A percentile compares a stretch with the other conserved stretches of the same genome.
Conservation (phyloP, 2,888 invertebrate genomes). For the Pachycephus smyrnensis region DNA sequence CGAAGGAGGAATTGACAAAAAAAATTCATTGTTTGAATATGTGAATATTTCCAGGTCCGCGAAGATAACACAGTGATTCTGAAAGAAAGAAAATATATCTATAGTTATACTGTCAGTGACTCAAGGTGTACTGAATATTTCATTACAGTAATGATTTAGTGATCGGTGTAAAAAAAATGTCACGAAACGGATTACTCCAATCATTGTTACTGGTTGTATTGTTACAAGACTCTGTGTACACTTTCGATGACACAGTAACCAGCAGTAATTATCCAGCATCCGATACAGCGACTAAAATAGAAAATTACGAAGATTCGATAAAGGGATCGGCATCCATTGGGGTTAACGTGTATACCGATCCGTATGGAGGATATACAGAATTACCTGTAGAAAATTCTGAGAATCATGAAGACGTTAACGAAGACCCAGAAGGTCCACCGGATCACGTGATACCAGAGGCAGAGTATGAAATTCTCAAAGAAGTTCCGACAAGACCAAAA, state of each 20-base stretch:
- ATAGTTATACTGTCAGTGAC: not conserved
- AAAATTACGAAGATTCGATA: not conserved
- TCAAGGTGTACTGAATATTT: not conserved
- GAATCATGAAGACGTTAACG: conserved; percentile 9
- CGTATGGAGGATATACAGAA: not conserved
- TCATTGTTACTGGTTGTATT: not conserved
- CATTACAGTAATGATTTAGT: not conserved
- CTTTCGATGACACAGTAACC: not conserved
- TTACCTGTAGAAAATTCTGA: not conserved
- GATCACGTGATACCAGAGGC: conserved; percentile 54
- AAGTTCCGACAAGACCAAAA: conserved; percentile 59
- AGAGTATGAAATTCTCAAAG: conserved; percentile 58
- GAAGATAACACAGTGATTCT: not conserved
- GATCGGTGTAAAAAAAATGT: not conserved
- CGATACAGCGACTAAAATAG: not conserved
- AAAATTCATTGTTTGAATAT: not conserved
- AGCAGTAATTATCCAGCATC: not conserved
- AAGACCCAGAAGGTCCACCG: conserved; percentile 38
- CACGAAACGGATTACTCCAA: not conserved
- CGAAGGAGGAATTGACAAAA: not conserved
- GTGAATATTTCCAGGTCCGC: not conserved
- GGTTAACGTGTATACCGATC: conserved; percentile 1
- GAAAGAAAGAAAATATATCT: not conserved
- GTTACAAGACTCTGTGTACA: not conserved
- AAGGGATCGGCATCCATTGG: not conserved